Evolutionary conservation across 1,140 invertebrate genomes (phyloP).

Genomic region (Drosophila athabasca): DNA sequence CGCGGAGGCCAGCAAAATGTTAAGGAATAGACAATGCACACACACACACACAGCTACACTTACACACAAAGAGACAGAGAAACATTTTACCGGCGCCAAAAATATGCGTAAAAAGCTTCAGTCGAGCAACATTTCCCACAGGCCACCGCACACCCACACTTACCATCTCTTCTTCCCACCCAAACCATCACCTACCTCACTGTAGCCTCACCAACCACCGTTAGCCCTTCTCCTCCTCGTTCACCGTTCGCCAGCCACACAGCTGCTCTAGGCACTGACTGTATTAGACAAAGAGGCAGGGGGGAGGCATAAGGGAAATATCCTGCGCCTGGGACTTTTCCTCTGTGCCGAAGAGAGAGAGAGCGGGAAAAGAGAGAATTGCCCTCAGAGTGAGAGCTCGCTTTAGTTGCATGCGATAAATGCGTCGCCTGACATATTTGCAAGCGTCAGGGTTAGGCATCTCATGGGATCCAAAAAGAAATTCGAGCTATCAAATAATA

Average conservation of each 20-base stretch:
- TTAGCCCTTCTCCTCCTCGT: no score
- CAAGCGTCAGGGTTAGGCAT: not conserved
- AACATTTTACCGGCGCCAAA: conserved; percentile 57
- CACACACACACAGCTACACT: no score
- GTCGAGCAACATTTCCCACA: conserved; percentile 5
- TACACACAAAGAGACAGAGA: not conserved
- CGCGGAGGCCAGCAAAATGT: conserved; percentile 9
- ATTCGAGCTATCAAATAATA: no score
- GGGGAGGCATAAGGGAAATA: conserved; percentile 6
- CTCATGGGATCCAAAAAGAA: not conserved
- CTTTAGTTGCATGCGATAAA: conserved; percentile 60
- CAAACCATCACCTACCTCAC: not conserved
- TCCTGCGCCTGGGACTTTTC: conserved; percentile 46
- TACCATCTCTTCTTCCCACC: not conserved
- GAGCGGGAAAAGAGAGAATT: conserved; percentile 57
- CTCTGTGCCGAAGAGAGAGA: not conserved
- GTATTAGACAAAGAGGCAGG: not conserved
- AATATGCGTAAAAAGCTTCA: conserved; percentile 51
- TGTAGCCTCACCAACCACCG: not conserved
- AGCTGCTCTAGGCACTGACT: not conserved
- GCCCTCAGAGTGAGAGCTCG: conserved; percentile 22
- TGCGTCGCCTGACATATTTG: not conserved
- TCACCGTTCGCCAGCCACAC: no score
- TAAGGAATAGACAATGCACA: not conserved
- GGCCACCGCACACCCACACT: not conserved